Base-by-base conservation (phyloP, 2,888 invertebrate species). In the Ommatoiulus sabulosus region DNA sequence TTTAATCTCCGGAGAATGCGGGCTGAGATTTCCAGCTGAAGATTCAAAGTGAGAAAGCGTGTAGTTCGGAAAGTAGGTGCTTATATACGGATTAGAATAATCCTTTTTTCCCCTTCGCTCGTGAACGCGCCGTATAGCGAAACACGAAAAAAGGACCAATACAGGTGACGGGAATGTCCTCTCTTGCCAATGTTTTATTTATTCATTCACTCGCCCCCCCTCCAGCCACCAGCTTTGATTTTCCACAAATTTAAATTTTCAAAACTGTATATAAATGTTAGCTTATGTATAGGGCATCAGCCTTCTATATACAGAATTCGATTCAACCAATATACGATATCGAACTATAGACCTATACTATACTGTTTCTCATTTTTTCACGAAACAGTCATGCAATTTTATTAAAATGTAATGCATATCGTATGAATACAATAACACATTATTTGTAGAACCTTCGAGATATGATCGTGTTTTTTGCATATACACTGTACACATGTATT, bases 51-150 rank as follows among this genome's bases (percentile, higher is more conserved):
- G 80, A 80, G 35, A 80, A 80, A 80, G 80, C 80, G 35, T 80
- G 80, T 80, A 80, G 35, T 80, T 80, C 80, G 80, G 35, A 80
- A 80, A 80, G 80, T 80, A 80, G 80, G 80, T 80, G 80, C 80
- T 80, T 80, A 80, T 24, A 80, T 80, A 43, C 35, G 80, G 80
- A 80, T 80, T 80, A 80, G 80, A 80, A 80, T 80, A 80, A 80
- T 80, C 80, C 80, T 80, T 80, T 80, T 80, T 80, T 57, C 57
- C 35, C 80, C 80, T 43, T 80, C 80, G 35, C 35, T 80, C 15
- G 80, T 80, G 1, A 35, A 35, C 35, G 24, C 35, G 24, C 35
- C 63, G 52, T 63, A 20, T 63, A 80, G 4, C 35, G 80, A 43
- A 43, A 15, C 80, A 43, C 12, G 72, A 72, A 72, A 72, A 72